Base-by-base conservation (phyloP, 2,113 vertebrate species). In the Acanthochromis polyacanthus region DNA sequence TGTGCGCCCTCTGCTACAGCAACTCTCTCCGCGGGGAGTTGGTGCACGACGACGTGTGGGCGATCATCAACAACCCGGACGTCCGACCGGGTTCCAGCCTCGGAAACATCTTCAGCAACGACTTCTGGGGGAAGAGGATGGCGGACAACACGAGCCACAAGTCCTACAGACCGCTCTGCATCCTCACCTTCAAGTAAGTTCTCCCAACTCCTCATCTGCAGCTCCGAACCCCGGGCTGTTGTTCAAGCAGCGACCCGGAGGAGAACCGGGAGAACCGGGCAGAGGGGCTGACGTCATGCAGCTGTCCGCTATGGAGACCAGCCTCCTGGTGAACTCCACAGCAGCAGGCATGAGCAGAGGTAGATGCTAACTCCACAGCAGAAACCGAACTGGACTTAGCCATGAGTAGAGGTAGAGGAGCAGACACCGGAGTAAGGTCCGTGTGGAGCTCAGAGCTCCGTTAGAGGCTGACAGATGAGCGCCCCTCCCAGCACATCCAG, bases 71-170 rank as follows among this genome's bases (percentile, higher is more conserved):
- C 94, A 99, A 99, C 92, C 97, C 97, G 66, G 97, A 99, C 91
- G 96, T 97, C 81, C 88, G 93, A 71, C 90, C 95, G 10, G 94
- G 90, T 0, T 83, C 96, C 78, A 94, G 95, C n/a, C 91, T 97
- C 62, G 72, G 83, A 25, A 94, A 90, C 93, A 88, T 96, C 90
- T 98, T 99, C 89, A 85, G 85, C 78, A 93, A 98, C 92, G 98
- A 99, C 95, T 99, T 99, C 93, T 99, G 98, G 98, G 98, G 98
- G 82, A 98, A 98, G 88, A 92, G 95, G 86, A 97, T 99, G 96
- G 93, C 93, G 64, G 97, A 98, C 91, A 97, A 96, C 91, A 96
- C 95, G 60, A 99, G 98, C 94, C 98, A 99, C 95, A 99, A 99
- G 94, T 99, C 98, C 70, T 99, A 99, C 95, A 93, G 97, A 75